These are phyloP conservation scores for Buceros bicornis DNA, from an alignment of 2,797 vertebrate genomes.

Conservation along the genomic window DNA sequence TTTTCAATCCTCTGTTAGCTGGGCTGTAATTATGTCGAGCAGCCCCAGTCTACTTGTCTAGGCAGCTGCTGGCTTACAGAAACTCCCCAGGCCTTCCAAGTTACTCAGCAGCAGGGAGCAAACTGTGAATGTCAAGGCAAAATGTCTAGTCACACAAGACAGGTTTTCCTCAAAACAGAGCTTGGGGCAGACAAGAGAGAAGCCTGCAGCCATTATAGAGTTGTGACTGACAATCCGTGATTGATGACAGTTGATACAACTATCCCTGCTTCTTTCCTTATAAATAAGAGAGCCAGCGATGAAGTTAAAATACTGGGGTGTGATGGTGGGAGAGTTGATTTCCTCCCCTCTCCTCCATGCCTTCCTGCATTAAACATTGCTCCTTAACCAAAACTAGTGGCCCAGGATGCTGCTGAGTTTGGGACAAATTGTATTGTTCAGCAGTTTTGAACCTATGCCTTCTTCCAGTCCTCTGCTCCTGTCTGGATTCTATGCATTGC, in stretches of 20 bases:
- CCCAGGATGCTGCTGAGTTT: neutral
- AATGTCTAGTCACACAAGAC: neutral
- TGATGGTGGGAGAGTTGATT: neutral
- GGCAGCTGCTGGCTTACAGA: neutral
- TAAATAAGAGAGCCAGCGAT: neutral
- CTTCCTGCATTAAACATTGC: neutral
- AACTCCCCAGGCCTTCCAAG: neutral
- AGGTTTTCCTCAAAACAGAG: neutral
- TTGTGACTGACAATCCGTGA: neutral
- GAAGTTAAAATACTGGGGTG: neutral
- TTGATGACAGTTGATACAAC: neutral
- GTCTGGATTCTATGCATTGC: neutral
- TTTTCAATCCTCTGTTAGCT: neutral
- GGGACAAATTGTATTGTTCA: neutral
- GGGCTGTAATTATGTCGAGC: neutral
- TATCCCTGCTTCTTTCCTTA: neutral
- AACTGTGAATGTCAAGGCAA: neutral
- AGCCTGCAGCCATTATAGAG: neutral
- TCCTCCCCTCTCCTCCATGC: neutral
- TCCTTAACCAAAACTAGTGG: neutral
- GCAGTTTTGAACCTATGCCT: neutral
- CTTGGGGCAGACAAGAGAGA: neutral
- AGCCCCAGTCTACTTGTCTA: neutral
- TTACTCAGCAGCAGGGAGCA: neutral
- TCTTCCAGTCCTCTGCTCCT: neutral